These are phyloP conservation scores for Pantherophis vulpinus DNA, from an alignment of 2,797 vertebrate species.

Conservation along the genomic window DNA sequence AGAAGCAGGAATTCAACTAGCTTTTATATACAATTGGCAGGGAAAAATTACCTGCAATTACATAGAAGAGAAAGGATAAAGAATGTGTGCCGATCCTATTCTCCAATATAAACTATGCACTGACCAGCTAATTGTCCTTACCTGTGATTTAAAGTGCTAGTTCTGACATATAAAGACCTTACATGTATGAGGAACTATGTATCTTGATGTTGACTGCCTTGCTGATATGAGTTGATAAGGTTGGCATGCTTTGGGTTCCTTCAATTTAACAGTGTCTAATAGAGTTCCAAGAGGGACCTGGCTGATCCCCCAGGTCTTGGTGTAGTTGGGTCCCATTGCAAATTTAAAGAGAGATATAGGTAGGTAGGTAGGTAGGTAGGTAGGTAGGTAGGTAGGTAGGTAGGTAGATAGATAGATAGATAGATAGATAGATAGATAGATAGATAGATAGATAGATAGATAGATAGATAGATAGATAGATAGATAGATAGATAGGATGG, in stretches of 20 bases:
- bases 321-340: not conserved
- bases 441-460: too few species aligned
- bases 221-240: not conserved
- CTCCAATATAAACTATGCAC: not conserved
- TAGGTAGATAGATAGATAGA: too few species aligned
- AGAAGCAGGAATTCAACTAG: not conserved
- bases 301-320: not conserved
- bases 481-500: too few species aligned
- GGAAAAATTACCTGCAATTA: not conserved
- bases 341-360: not conserved
- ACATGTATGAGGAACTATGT: not conserved
- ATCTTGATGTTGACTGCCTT: not conserved
- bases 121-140: not conserved
- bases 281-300: not conserved
- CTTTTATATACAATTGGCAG: not conserved
- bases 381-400: too few species aligned
- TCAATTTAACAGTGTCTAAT: not conserved
- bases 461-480: too few species aligned
- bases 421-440: too few species aligned
- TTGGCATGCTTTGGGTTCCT: not conserved
- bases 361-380: too few species aligned
- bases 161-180: too few species aligned
- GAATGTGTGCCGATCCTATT: not conserved
- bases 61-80: not conserved
- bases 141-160: not conserved